phyloP scores from a whole-genome alignment of 2,888 invertebrate species.

The Diplolepis rosae region DNA sequence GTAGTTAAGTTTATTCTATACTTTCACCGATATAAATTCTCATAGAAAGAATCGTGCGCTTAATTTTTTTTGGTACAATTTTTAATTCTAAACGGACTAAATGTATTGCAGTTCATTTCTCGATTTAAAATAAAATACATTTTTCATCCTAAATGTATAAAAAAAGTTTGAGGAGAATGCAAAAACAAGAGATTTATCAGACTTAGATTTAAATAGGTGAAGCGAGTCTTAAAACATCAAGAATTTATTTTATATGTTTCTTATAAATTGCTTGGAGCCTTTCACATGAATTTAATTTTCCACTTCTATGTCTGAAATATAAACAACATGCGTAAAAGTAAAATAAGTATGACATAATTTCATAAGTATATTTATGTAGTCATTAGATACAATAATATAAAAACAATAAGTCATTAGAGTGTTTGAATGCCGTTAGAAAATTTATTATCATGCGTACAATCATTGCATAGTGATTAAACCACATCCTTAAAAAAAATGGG shows the following conservation, averaged over 20 bases:
- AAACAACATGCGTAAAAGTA: constrained; percentile 6
- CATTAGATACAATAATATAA: too few species aligned
- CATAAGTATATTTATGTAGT: constrained; percentile 1
- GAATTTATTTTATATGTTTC: not conserved
- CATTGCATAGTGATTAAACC: constrained; percentile 18
- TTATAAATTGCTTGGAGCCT: not conserved
- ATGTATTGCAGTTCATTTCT: too few species aligned
- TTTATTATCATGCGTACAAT: constrained; percentile 21
- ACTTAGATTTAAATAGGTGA: not conserved
- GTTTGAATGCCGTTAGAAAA: constrained; percentile 22
- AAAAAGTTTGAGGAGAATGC: too few species aligned
- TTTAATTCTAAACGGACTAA: too few species aligned
- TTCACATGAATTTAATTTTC: constrained; percentile 2
- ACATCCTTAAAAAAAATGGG: constrained; percentile 5
- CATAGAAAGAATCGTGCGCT: too few species aligned
- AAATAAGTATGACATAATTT: constrained; percentile 29
- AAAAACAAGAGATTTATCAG: not conserved
- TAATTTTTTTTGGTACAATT: too few species aligned
- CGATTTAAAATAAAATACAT: too few species aligned
- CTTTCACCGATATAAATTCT: too few species aligned
- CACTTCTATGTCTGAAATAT: not conserved
- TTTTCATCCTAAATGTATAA: too few species aligned
- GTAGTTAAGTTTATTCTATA: too few species aligned
- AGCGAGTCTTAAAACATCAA: not conserved
- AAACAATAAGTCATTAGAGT: too few species aligned